Evolutionary conservation across 2,797 vertebrate species (phyloP), one percentile per base, ranked within the genome.

Genomic region (Aldrovandia affinis): DNA sequence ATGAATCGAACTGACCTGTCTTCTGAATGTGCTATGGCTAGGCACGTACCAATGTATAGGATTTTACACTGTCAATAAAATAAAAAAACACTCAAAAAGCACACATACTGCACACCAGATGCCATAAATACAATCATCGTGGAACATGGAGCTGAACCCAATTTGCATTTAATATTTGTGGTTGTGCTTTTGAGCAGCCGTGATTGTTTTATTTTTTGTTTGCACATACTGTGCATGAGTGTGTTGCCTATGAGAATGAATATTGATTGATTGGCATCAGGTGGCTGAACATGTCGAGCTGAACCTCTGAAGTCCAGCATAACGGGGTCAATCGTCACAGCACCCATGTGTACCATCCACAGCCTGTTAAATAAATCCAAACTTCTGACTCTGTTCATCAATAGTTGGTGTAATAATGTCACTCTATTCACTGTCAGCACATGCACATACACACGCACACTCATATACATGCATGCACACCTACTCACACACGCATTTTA

Each of bases 191-290:
- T 7, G 33, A 70, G 33, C 68, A 70, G 68, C 68, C 15, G 63
- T 68, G 1, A 15, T 33, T 77, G 20, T 33, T 28, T 33, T 20
- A 18, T 55, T 79, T 52, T 79, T 55, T 30, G 14, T 33, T 79
- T 52, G 12, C 12, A 52, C 50, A 20, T 22, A 50, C 50, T 54
- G 78, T 18, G 12, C 47, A 1, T 28, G 9, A 50, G 9, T 79
- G 0, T 52, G 77, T 54, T 33, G 28, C 28, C 50, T 52, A 12
- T 12, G 1, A 44, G 33, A 39, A 70, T 39, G 42, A 42, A 44
- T 77, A n/a, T 47, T 77, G 39, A 44, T 10, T 47, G 39, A 77
- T 77, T 77, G 73, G 73, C 73, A 47, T 22, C n/a, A 47, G 44
- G 73, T 47, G 42, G 25, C 18, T 22, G 25, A 77, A 77, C 42